Evolutionary conservation across 2,888 invertebrate genomes (phyloP), one percentile per base, ranked within the genome.

Genomic region (Dasypogon diadema): DNA sequence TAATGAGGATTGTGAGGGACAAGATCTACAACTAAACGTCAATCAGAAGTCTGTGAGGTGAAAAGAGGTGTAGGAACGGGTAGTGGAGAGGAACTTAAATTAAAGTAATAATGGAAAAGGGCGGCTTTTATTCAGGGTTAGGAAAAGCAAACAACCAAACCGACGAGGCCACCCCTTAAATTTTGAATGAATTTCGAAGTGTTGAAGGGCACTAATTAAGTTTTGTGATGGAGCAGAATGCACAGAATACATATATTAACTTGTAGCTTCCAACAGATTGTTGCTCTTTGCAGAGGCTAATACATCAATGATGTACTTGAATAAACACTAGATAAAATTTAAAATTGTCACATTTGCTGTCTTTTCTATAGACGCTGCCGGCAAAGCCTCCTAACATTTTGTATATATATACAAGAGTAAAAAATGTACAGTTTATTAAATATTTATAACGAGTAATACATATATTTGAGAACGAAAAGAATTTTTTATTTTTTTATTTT

Each of bases 91-190:
- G 30, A n/a, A 24, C 56, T 46, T 56, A 73, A 73, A 73, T 73
- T 73, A 73, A 73, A 73, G 73, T 73, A 73, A 73, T 73, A 73
- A 73, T 56, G 73, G 51, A 73, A 73, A 73, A 56, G 73, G 73
- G 56, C 54, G 70, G 70, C 56, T 42, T 73, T 37, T 73, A 54
- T 30, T 3, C 2, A 73, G 56, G 73, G 26, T 26, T 42, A 8
- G 22, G 26, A 18, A 37, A 21, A 12, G 73, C 46, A 73, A 42
- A 37, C 37, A 37, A 22, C 18, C 51, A 70, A 34, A 22, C 10
- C 16, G 54, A 51, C 70, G 18, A 51, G 34, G 18, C 16, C 54
- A 22, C 30, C 48, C 70, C 37, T 1, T 22, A 18, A 8, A 34
- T 54, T 54, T 34, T 2, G 12, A 22, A 10, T n/a, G 34, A 30